Evolutionary conservation across 2,888 invertebrate species (phyloP), one percentile per base, ranked within the genome.

Genomic region (Macaria liturata): DNA sequence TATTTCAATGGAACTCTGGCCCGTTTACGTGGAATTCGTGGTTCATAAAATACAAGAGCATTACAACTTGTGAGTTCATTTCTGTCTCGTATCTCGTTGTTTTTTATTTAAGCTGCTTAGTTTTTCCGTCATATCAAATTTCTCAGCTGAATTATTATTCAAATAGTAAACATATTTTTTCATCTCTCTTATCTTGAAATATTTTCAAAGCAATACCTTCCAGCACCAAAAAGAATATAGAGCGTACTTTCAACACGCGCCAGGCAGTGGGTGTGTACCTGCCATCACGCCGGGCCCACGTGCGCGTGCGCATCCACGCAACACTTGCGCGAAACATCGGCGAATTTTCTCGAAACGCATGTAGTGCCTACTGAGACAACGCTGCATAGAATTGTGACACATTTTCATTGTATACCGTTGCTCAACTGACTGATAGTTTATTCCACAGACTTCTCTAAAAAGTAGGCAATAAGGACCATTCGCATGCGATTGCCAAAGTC

Each of bases 271-370:
- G 75, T 74, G 74, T 70, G 71, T 64, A 79, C 81, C 79, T 82
- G 79, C 73, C 65, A 76, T 83, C 88, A 83, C 83, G 84, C 77
- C 75, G 68, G 57, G 32, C 61, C 75, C 85, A 84, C 85, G 85
- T 86, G 86, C 83, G 73, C 72, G 54, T 51, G 70, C 70, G 71
- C 73, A 72, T 67, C 71, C 72, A 70, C 70, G 66, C 46, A 73
- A 67, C 70, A 61, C 61, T 61, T 64, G 62, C 69, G 70, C 57
- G 65, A 64, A 74, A 67, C 57, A 65, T 46, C 34, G 45, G 51
- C 59, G 64, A 65, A 61, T 65, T 66, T 60, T 70, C 69, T 69
- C 65, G 65, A 69, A 69, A 73, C 31, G 39, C 42, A 46, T 37
- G 45, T 55, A 46, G 20, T 20, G 2, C 20, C 1, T 32, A 34